Conservation (phyloP, 64 coral and sea anemone species). For the Porites australiensis region DNA sequence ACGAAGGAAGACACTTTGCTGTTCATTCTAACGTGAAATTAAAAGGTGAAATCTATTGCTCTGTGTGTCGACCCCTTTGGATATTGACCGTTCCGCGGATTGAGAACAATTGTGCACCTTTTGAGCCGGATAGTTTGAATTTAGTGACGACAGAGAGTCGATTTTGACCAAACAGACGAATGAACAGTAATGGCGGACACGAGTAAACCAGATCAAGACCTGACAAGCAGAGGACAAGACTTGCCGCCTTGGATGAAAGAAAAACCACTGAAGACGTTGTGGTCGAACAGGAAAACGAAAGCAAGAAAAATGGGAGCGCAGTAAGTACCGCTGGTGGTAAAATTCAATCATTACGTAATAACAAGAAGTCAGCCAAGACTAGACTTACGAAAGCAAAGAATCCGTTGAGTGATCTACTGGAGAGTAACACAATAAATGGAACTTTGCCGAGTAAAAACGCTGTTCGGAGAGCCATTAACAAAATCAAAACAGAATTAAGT, state of each 20-base stretch:
- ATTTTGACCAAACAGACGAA: neutral
- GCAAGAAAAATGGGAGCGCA: constrained; percentile 1
- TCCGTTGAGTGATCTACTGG: constrained; percentile 24
- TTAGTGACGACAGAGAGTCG: neutral
- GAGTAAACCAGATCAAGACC: neutral
- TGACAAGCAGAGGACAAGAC: neutral
- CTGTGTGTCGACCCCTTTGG: neutral
- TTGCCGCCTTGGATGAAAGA: neutral
- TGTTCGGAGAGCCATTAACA: constrained; percentile 27
- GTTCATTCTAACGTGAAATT: neutral
- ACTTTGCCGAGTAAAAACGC: constrained; percentile 31
- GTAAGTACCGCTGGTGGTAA: constrained; percentile 15
- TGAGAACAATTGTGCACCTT: neutral
- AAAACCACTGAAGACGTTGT: neutral
- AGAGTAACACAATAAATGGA: neutral
- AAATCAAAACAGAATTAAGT: constrained; percentile 17
- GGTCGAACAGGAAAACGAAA: neutral
- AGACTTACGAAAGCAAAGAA: constrained; percentile 56
- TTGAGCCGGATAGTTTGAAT: neutral
- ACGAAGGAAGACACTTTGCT: neutral
- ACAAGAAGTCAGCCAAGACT: constrained; percentile 43
- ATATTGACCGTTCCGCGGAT: no score
- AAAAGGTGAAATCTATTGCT: neutral
- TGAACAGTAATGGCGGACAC: neutral
- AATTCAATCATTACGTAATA: constrained; percentile 38